phyloP scores from a whole-genome alignment of 2,113 vertebrate genomes.

The Neofelis nebulosa region DNA sequence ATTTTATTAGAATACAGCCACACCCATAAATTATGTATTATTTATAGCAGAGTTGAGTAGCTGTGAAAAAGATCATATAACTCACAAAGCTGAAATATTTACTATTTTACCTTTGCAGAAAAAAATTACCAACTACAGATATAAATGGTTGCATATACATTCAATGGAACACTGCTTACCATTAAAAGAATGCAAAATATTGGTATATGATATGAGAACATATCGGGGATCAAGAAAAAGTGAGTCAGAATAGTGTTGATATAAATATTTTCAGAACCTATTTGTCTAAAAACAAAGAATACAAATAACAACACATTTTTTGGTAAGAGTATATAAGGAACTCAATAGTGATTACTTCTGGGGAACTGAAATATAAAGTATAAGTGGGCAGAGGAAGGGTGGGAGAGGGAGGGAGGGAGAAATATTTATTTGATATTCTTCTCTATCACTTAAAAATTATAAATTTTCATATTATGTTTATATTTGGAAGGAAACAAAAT shows the following conservation, averaged over 20 bases:
- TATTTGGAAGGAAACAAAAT: conserved; percentile 8
- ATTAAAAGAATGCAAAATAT: background rate
- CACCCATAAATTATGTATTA: background rate
- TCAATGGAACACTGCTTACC: background rate
- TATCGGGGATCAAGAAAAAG: background rate
- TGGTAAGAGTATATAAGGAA: background rate
- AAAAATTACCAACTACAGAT: background rate
- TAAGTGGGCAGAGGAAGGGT: background rate
- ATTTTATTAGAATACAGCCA: background rate
- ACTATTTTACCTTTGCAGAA: background rate
- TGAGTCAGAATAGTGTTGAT: background rate
- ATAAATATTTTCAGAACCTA: background rate
- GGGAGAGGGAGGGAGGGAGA: background rate
- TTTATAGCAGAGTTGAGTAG: background rate
- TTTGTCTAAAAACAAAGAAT: conserved; percentile 24
- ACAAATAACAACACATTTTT: background rate
- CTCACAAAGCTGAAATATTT: conserved; percentile 3
- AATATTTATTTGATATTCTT: background rate
- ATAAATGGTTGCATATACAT: background rate
- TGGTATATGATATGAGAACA: background rate
- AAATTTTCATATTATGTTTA: background rate
- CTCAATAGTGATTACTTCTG: background rate
- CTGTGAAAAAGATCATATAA: background rate
- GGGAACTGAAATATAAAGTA: background rate
- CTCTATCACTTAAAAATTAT: background rate